Conservation (phyloP, 2,888 invertebrate species). For the Eudemis profundana region DNA sequence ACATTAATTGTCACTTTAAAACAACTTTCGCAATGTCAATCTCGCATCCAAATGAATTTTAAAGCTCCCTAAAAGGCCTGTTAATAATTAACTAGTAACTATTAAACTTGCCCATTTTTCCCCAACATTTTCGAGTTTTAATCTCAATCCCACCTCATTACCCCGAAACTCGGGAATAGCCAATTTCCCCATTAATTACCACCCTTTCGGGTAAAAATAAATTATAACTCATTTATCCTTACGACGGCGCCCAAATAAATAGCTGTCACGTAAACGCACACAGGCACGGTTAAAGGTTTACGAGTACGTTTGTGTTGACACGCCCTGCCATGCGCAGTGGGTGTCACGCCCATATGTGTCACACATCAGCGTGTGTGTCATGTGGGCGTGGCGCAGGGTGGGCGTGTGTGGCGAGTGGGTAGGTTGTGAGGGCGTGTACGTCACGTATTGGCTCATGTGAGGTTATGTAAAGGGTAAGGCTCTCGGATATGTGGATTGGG, state of each 20-base stretch:
- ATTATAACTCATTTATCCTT: constrained; percentile 84
- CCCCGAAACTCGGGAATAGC: constrained; percentile 83
- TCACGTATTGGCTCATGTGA: constrained; percentile 46
- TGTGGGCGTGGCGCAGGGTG: constrained; percentile 69
- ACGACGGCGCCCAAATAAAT: constrained; percentile 71
- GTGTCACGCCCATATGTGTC: constrained; percentile 33
- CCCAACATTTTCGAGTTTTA: constrained; percentile 79
- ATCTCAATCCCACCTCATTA: constrained; percentile 85
- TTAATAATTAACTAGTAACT: constrained; percentile 53
- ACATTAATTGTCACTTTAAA: constrained; percentile 37
- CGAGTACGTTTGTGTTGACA: constrained; percentile 64
- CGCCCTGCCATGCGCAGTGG: constrained; percentile 55
- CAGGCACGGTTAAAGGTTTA: constrained; percentile 54
- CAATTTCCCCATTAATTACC: constrained; percentile 84
- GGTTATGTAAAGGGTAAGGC: constrained; percentile 38
- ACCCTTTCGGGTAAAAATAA: constrained; percentile 84
- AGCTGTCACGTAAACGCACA: constrained; percentile 73
- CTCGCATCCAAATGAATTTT: constrained; percentile 35
- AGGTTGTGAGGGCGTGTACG: constrained; percentile 54
- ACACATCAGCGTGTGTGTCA: constrained; percentile 58
- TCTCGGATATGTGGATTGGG: constrained; percentile 26
- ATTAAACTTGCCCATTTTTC: constrained; percentile 61
- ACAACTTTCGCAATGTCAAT: constrained; percentile 34
- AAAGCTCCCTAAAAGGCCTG: constrained; percentile 22
- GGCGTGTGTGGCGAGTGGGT: constrained; percentile 77